Evolutionary conservation across 2,888 invertebrate species (phyloP).

Genomic region (Synergus itoensis): DNA sequence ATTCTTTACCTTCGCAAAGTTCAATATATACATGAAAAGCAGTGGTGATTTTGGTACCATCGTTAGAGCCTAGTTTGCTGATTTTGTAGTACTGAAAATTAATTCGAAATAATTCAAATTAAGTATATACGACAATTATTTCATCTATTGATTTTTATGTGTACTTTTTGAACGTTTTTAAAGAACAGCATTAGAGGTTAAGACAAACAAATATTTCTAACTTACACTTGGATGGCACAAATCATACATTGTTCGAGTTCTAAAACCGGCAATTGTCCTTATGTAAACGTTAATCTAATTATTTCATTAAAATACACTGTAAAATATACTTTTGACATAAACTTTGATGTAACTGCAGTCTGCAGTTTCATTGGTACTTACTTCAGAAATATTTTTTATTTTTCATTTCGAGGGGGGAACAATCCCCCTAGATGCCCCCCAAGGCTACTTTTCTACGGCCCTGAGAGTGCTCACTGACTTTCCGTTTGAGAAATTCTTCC

Average conservation of each 20-base stretch:
- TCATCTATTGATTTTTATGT: slow-evolving; percentile 13
- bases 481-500: too few relatives aligned
- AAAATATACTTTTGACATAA: not conserved
- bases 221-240: slow-evolving; percentile 72
- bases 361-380: too few relatives aligned
- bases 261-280: not conserved
- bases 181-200: not conserved
- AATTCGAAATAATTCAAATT: slow-evolving; percentile 29
- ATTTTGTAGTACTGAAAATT: slow-evolving; percentile 77
- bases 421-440: too few relatives aligned
- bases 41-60: slow-evolving; percentile 77
- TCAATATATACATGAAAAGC: slow-evolving; percentile 80
- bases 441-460: too few relatives aligned
- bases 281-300: not conserved
- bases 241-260: slow-evolving; percentile 62
- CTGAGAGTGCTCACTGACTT: too few relatives aligned
- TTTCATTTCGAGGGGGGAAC: too few relatives aligned
- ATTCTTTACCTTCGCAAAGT: slow-evolving; percentile 79
- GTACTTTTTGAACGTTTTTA: too few relatives aligned
- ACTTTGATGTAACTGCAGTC: too few relatives aligned
- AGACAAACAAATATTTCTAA: slow-evolving; percentile 45
- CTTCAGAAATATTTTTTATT: too few relatives aligned
- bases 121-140: slow-evolving; percentile 23
- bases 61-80: slow-evolving; percentile 76
- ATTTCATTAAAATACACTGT: not conserved